Conservation (phyloP, 2,797 vertebrate genomes). For the Mico argentatus region DNA sequence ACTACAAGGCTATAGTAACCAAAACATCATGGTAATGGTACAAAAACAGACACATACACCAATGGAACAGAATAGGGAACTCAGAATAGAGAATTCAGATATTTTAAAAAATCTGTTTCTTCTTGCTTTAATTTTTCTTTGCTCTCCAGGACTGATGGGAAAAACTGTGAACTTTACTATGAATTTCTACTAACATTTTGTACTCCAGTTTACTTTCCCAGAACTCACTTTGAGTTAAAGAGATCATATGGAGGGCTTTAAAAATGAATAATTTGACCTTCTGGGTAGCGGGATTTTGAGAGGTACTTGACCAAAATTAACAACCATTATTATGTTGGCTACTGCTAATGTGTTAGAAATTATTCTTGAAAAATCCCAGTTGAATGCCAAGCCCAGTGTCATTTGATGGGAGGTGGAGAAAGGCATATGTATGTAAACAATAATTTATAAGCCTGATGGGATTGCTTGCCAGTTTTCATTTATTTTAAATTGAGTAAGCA, state of each 20-base stretch:
- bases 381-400: not conserved
- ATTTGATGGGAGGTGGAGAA: not conserved
- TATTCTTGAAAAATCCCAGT: not conserved
- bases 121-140: slow-evolving; percentile 31
- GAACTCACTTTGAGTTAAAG: slow-evolving; percentile 18
- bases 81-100: too few species aligned
- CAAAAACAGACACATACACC: too few species aligned
- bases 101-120: not conserved
- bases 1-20: too few species aligned
- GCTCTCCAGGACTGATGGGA: not conserved
- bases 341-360: slow-evolving; percentile 4
- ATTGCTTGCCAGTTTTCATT: slow-evolving; percentile 21
- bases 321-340: slow-evolving; percentile 20
- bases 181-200: slow-evolving; percentile 30
- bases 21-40: too few species aligned
- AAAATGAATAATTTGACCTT: slow-evolving; percentile 45
- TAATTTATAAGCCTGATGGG: not conserved
- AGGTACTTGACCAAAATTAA: slow-evolving; percentile 25
- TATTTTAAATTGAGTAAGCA: slow-evolving; percentile 14
- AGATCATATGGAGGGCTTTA: not conserved
- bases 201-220: slow-evolving; percentile 13
- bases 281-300: not conserved
- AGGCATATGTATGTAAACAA: not conserved
- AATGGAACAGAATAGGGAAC: too few species aligned
- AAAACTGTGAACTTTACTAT: slow-evolving; percentile 33